These are phyloP conservation scores for Epinotia nisella DNA, from an alignment of 2,888 invertebrate species.

Conservation along the genomic window DNA sequence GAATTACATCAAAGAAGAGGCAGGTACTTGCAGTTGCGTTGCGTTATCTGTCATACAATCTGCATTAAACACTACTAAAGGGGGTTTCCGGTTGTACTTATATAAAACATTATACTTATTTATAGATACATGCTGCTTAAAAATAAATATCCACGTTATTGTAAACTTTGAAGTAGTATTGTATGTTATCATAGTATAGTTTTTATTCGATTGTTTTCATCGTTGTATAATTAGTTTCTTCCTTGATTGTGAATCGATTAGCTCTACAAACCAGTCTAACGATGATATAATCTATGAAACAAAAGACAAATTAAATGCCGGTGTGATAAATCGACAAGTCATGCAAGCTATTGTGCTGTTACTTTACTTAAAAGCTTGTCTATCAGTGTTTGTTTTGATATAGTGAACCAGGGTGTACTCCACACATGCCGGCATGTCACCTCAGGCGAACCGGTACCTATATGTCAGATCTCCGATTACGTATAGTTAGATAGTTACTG, in stretches of 20 bases:
- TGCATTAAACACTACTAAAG: neutral
- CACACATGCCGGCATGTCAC: neutral
- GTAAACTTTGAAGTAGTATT: conserved; percentile 31
- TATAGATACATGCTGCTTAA: neutral
- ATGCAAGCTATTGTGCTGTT: conserved; percentile 32
- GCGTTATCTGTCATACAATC: neutral
- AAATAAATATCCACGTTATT: conserved; percentile 40
- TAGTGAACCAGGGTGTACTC: neutral
- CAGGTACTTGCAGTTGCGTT: neutral
- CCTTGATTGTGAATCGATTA: conserved; percentile 48
- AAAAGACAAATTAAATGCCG: conserved; percentile 35
- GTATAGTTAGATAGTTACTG: neutral
- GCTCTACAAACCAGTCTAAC: conserved; percentile 26
- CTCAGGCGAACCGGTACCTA: neutral
- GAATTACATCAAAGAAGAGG: neutral
- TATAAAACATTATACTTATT: conserved; percentile 35
- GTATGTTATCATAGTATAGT: neutral
- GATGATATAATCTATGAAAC: conserved; percentile 41
- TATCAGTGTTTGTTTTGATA: neutral
- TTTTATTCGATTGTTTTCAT: conserved; percentile 46
- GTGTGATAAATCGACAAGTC: conserved; percentile 33
- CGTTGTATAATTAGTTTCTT: conserved; percentile 47
- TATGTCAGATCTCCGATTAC: conserved; percentile 2
- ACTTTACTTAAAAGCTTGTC: neutral
- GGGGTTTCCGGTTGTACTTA: neutral